Evolutionary conservation across 2,797 vertebrate species (phyloP).

Genomic region (Pygocentrus nattereri): DNA sequence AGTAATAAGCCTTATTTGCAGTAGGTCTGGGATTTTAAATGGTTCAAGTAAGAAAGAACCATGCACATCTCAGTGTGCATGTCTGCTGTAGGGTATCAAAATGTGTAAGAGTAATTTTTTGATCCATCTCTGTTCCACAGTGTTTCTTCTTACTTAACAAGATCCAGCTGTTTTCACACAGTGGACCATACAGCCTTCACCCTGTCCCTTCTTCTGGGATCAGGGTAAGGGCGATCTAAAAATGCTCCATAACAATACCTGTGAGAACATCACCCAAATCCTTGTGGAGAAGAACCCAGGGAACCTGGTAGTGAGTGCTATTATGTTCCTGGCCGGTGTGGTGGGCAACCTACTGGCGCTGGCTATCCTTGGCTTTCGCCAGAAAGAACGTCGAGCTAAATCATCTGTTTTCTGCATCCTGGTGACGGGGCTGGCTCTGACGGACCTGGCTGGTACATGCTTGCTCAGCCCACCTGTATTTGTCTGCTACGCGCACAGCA

Average conservation of each 20-base stretch:
- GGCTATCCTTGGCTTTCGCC: constrained; percentile 84
- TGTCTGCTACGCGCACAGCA: constrained; percentile 81
- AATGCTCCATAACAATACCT: constrained; percentile 64
- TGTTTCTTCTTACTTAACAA: neutral
- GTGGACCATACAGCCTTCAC: constrained; percentile 1
- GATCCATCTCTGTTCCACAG: constrained; percentile 27
- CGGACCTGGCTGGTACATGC: constrained; percentile 90
- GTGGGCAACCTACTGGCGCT: constrained; percentile 87
- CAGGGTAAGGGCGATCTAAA: constrained; percentile 41
- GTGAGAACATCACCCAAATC: constrained; percentile 65
- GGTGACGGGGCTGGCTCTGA: constrained; percentile 88
- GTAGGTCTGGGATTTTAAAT: no score
- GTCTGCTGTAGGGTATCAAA: neutral
- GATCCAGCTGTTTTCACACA: neutral
- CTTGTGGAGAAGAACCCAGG: constrained; percentile 68
- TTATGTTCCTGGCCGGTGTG: constrained; percentile 88
- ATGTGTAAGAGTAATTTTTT: neutral
- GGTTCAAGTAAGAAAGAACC: no score
- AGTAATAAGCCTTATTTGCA: no score
- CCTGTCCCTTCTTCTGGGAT: constrained; percentile 21
- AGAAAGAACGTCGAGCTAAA: constrained; percentile 77
- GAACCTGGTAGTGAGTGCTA: constrained; percentile 75
- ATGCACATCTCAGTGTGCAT: neutral
- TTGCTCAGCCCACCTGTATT: constrained; percentile 89
- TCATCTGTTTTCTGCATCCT: constrained; percentile 88